Evolutionary conservation across 30 jellyfish, hydroid and myxozoan species (phyloP).

Genomic region (Turritopsis dohrnii): DNA sequence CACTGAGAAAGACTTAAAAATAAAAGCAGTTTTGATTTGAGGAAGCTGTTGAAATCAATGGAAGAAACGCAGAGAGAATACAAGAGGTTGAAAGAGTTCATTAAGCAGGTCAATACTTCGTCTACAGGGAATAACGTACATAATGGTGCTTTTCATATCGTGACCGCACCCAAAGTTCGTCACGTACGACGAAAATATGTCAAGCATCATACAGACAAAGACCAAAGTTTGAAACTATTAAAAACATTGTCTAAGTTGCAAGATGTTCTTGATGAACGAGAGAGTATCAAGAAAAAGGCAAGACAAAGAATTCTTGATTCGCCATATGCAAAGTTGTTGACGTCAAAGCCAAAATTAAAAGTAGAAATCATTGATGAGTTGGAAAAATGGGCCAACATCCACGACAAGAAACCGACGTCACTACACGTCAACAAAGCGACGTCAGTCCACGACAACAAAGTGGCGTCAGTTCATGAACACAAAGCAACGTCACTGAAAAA

Average conservation of each 20-base stretch:
- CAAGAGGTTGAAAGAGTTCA: background rate
- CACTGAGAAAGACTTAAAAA: background rate
- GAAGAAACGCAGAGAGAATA: conserved; percentile 33
- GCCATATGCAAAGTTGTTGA: background rate
- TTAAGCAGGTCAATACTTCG: conserved; percentile 19
- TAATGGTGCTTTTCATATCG: background rate
- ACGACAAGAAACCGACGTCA: too few relatives aligned
- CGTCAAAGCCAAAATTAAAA: conserved; percentile 5
- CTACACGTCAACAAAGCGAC: too few relatives aligned
- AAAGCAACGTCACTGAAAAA: background rate
- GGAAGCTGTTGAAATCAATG: conserved; percentile 26
- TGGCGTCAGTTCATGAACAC: too few relatives aligned
- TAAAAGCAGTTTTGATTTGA: conserved; percentile 18
- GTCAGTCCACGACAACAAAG: too few relatives aligned
- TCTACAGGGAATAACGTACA: background rate
- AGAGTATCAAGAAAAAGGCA: background rate
- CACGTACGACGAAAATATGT: background rate
- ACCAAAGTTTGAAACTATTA: background rate
- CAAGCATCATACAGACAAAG: background rate
- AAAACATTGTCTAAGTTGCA: background rate
- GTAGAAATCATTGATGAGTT: background rate
- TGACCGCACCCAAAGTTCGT: background rate
- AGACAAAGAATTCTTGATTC: background rate
- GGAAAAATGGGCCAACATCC: background rate
- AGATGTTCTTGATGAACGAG: background rate